These are phyloP conservation scores for Dynastes tityus DNA, from an alignment of 2,888 invertebrate species.

Conservation along the genomic window DNA sequence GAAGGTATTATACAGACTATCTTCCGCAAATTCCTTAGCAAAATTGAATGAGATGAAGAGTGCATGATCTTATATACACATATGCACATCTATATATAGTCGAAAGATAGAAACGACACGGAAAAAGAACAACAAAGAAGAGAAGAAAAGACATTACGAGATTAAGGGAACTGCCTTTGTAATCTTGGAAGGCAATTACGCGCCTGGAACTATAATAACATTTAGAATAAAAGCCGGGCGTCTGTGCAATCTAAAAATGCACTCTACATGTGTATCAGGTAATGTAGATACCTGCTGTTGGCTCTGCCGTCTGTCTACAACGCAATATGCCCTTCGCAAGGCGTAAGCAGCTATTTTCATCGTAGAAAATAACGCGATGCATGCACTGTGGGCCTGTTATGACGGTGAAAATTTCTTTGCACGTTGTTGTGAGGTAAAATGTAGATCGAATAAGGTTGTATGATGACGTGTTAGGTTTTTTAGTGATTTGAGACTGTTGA, in stretches of 20 bases:
- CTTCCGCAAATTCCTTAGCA: too few species aligned
- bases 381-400: not conserved
- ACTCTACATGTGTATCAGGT: conserved; percentile 29
- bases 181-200: conserved; percentile 43
- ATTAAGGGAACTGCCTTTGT: conserved; percentile 36
- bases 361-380: not conserved
- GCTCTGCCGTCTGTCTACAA: not conserved
- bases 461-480: too few species aligned
- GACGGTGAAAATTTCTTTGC: too few species aligned
- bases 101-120: too few species aligned
- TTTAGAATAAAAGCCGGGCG: conserved; percentile 15
- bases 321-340: not conserved
- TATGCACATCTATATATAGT: too few species aligned
- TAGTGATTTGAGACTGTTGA: too few species aligned
- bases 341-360: not conserved
- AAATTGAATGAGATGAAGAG: too few species aligned
- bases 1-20: too few species aligned
- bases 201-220: conserved; percentile 38
- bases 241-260: conserved; percentile 35
- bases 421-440: too few species aligned
- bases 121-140: not conserved
- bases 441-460: too few species aligned
- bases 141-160: conserved; percentile 29
- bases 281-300: not conserved
- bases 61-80: too few species aligned